Conservation (phyloP, 2,888 invertebrate species). For the Callosobruchus maculatus region DNA sequence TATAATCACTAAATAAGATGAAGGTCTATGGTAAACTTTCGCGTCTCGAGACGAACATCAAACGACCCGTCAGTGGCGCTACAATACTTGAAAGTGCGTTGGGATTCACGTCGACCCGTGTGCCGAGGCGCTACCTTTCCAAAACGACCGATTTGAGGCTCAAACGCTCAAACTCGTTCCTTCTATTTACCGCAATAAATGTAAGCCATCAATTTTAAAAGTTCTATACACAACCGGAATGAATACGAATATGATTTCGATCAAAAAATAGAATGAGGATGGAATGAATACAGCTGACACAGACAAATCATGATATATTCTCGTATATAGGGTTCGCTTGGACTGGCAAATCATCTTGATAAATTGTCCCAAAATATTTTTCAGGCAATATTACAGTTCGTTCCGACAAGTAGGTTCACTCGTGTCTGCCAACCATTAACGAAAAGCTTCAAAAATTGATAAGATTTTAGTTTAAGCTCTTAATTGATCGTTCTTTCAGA, state of each 20-base stretch:
- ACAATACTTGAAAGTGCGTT: no score
- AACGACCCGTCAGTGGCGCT: no score
- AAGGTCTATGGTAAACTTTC: no score
- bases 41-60: no score
- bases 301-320: constrained; percentile 13
- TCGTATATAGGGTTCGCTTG: neutral
- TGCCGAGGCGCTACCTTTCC: neutral
- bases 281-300: constrained; percentile 8
- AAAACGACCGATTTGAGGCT: neutral
- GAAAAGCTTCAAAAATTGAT: no score
- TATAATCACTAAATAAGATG: no score
- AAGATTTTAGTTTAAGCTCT: no score
- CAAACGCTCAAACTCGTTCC: neutral
- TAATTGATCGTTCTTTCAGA: no score
- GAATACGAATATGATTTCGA: neutral
- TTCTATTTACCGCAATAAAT: neutral
- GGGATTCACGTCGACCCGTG: no score
- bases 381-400: neutral
- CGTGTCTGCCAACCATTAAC: no score
- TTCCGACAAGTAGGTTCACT: no score
- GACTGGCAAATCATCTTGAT: neutral
- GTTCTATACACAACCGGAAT: neutral
- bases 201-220: neutral
- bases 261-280: constrained; percentile 8
- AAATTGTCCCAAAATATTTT: neutral